phyloP scores from a whole-genome alignment of 2,888 invertebrate genomes.

The Polydrusus cervinus region DNA sequence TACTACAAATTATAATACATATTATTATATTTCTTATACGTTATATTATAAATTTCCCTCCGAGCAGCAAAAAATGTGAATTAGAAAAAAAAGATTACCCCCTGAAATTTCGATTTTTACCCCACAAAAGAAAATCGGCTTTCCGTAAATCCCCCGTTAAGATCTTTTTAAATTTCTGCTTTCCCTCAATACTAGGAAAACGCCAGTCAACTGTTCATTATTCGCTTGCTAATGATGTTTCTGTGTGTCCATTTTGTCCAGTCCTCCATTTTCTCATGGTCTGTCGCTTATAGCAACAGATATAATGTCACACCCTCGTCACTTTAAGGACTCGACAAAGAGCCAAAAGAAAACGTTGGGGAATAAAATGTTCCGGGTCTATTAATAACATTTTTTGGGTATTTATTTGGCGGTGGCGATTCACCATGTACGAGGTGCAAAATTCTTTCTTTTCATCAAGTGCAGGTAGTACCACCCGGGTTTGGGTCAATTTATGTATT shows the following conservation, averaged over 20 bases:
- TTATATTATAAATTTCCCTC: too few relatives aligned
- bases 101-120: neutral
- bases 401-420: neutral
- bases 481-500: too few relatives aligned
- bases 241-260: constrained; percentile 15
- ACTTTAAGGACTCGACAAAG: constrained; percentile 18
- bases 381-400: neutral
- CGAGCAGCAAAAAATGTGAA: too few relatives aligned
- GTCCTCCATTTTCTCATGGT: constrained; percentile 19
- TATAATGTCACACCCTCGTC: constrained; percentile 38
- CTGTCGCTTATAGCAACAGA: constrained; percentile 33
- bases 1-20: too few relatives aligned
- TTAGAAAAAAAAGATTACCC: too few relatives aligned
- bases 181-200: neutral
- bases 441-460: too few relatives aligned
- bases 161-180: neutral
- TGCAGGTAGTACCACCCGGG: too few relatives aligned
- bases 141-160: too few relatives aligned
- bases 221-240: neutral
- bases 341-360: constrained; percentile 19
- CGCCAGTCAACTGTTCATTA: constrained; percentile 1
- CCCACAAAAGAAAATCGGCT: neutral
- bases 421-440: neutral
- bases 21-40: too few relatives aligned
- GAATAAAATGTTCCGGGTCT: constrained; percentile 21